These are phyloP conservation scores for Lutraria rhynchaena DNA, from an alignment of 1,140 invertebrate species.

Conservation along the genomic window DNA sequence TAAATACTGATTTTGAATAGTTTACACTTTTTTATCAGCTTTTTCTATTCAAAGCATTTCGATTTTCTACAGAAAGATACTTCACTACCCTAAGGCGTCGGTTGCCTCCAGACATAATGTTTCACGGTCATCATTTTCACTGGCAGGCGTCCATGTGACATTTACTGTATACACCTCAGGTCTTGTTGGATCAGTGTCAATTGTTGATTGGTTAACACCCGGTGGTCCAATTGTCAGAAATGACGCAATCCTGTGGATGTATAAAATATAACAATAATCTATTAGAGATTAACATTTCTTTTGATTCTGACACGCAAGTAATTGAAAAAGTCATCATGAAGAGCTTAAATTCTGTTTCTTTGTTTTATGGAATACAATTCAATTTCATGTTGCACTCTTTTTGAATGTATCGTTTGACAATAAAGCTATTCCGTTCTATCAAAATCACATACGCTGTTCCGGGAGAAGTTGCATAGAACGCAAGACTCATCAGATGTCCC, in stretches of 20 bases:
- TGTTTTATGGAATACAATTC: too few relatives aligned
- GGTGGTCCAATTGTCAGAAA: neutral
- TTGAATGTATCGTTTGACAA: too few relatives aligned
- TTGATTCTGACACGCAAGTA: neutral
- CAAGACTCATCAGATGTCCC: neutral
- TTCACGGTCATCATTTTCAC: neutral
- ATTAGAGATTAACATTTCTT: neutral
- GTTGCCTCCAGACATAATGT: slow-evolving; percentile 13
- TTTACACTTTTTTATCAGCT: too few relatives aligned
- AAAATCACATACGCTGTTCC: slow-evolving; percentile 4
- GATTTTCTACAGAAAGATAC: too few relatives aligned
- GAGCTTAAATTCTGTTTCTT: too few relatives aligned
- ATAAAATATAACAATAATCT: neutral
- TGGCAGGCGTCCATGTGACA: slow-evolving; percentile 12
- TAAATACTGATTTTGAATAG: too few relatives aligned
- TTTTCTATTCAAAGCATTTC: too few relatives aligned
- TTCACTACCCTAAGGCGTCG: slow-evolving; percentile 21
- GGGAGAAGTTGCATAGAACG: neutral
- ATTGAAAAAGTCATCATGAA: neutral
- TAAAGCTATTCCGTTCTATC: too few relatives aligned
- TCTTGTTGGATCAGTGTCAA: neutral
- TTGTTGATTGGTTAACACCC: slow-evolving; percentile 1
- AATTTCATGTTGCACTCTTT: too few relatives aligned
- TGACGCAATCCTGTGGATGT: neutral
- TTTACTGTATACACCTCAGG: neutral